phyloP scores from a whole-genome alignment of 2,888 invertebrate species.

The Sesamia inferens region DNA sequence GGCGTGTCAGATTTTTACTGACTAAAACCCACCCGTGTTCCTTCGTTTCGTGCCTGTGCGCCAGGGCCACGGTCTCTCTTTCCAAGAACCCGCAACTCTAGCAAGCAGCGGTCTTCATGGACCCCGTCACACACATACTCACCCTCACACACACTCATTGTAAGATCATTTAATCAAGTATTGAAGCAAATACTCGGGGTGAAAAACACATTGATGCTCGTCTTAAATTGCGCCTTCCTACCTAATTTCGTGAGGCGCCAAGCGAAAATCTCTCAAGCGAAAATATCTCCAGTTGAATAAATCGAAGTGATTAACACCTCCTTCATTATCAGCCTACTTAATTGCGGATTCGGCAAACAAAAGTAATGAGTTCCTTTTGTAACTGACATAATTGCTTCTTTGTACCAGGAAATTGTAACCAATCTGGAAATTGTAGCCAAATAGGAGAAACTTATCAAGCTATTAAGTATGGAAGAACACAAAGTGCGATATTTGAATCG shows the following conservation, averaged over 20 bases:
- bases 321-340: not conserved
- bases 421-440: not conserved
- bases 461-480: not conserved
- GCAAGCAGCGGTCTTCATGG: too few species aligned
- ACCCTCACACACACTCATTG: too few species aligned
- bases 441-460: not conserved
- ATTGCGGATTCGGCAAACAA: constrained; percentile 36
- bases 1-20: too few species aligned
- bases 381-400: constrained; percentile 34
- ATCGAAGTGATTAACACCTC: constrained; percentile 28
- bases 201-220: constrained; percentile 8
- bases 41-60: too few species aligned
- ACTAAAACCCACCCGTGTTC: too few species aligned
- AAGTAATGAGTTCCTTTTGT: constrained; percentile 39
- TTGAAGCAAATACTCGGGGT: not conserved
- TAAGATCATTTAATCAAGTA: not conserved
- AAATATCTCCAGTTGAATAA: constrained; percentile 16
- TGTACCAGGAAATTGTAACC: constrained; percentile 14
- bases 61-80: too few species aligned
- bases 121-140: too few species aligned
- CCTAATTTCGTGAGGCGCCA: not conserved
- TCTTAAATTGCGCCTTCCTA: not conserved
- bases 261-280: not conserved
- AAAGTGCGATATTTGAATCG: not conserved
- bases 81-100: too few species aligned